Evolutionary conservation across 2,113 vertebrate genomes (phyloP).

Genomic region (Larimichthys crocea): DNA sequence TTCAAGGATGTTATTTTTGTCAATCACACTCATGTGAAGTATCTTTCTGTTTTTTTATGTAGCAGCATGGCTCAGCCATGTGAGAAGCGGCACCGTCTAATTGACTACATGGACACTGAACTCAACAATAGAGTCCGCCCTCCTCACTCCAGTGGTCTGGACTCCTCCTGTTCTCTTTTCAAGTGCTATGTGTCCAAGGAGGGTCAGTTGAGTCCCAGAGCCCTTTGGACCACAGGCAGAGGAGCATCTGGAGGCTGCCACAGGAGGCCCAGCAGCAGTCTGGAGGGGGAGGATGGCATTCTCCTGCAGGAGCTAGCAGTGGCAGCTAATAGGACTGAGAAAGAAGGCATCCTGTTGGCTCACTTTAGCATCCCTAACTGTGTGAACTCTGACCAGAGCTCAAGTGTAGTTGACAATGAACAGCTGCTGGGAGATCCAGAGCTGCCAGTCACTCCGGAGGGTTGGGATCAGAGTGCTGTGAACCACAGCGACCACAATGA

Average conservation of each 20-base stretch:
- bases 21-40: neutral
- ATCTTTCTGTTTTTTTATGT: neutral
- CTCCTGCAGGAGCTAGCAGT: constrained; percentile 39
- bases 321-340: constrained; percentile 67
- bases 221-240: neutral
- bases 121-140: constrained; percentile 78
- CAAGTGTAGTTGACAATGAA: constrained; percentile 85
- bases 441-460: constrained; percentile 78
- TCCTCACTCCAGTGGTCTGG: constrained; percentile 64
- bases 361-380: constrained; percentile 90
- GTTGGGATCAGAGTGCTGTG: neutral
- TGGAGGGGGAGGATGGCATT: constrained; percentile 7
- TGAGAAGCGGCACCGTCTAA: constrained; percentile 84
- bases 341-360: constrained; percentile 66
- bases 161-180: constrained; percentile 82
- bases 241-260: neutral
- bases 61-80: constrained; percentile 84
- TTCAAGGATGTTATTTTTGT: too few species aligned
- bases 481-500: too few species aligned
- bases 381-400: constrained; percentile 82
- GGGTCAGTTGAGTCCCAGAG: constrained; percentile 58
- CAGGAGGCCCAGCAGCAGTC: constrained; percentile 22
- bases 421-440: constrained; percentile 84
- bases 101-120: constrained; percentile 86
- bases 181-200: constrained; percentile 86